Conservation (phyloP, 2,888 invertebrate species). For the Eupithecia insigniata region DNA sequence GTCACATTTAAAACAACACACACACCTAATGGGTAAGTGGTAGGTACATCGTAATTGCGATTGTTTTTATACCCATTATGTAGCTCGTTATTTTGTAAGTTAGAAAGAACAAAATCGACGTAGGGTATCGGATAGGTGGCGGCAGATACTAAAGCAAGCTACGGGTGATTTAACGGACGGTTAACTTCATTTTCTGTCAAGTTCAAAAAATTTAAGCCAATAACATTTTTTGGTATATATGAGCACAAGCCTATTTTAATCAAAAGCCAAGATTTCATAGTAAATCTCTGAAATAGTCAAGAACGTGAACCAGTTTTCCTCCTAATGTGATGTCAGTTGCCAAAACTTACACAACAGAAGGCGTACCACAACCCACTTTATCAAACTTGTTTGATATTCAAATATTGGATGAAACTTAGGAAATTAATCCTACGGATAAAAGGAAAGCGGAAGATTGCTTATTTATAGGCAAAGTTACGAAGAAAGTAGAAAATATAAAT, state of each 20-base stretch:
- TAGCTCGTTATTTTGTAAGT: not conserved
- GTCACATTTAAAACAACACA: not conserved
- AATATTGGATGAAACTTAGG: conserved; percentile 32
- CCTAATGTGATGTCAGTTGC: conserved; percentile 18
- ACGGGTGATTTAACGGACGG: not conserved
- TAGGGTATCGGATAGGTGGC: not conserved
- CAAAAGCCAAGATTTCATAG: not conserved
- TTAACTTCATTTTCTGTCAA: not conserved
- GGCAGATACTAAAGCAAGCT: not conserved
- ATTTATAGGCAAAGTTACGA: conserved; percentile 46
- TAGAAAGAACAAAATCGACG: not conserved
- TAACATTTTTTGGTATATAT: not conserved
- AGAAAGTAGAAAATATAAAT: conserved; percentile 54
- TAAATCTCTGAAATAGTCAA: not conserved
- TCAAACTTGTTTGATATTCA: conserved; percentile 38
- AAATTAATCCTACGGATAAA: conserved; percentile 37
- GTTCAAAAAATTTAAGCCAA: not conserved
- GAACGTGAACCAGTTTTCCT: conserved; percentile 7
- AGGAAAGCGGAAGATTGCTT: conserved; percentile 43
- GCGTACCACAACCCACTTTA: conserved; percentile 33
- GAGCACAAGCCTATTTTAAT: not conserved
- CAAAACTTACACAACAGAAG: conserved; percentile 32
- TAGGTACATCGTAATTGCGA: not conserved
- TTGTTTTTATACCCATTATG: no score
- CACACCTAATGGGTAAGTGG: not conserved